phyloP scores from a whole-genome alignment of 2,113 vertebrate species.

The Rhinoderma darwinii region DNA sequence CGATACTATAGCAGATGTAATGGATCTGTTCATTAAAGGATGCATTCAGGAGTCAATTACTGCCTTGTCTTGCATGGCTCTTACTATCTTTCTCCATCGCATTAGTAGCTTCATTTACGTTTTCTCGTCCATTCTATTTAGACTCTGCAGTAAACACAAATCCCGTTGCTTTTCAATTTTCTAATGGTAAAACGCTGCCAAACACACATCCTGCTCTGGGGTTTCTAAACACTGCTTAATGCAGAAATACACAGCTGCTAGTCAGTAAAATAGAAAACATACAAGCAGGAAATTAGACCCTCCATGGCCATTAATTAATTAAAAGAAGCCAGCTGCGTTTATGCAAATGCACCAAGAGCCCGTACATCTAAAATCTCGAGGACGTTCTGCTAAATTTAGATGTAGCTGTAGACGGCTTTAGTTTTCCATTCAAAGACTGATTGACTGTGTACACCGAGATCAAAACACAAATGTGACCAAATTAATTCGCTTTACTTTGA shows the following conservation, averaged over 20 bases:
- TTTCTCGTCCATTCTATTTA: conserved; percentile 18
- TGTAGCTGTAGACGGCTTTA: neutral
- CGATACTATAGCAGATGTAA: neutral
- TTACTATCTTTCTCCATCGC: neutral
- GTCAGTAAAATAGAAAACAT: conserved; percentile 38
- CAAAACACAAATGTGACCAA: neutral
- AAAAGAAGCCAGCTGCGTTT: conserved; percentile 46
- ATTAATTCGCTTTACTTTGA: neutral
- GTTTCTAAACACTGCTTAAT: conserved; percentile 39
- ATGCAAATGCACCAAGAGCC: conserved; percentile 26
- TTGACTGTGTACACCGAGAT: neutral
- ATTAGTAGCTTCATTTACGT: neutral
- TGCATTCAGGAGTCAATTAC: conserved; percentile 20
- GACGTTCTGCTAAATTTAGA: conserved; percentile 8
- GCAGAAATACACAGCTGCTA: conserved; percentile 42
- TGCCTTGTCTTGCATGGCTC: neutral
- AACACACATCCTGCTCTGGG: conserved; percentile 47
- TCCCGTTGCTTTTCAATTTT: conserved; percentile 37
- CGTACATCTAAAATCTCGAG: neutral
- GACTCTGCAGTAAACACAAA: neutral
- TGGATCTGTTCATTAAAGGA: neutral
- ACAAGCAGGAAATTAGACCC: conserved; percentile 44
- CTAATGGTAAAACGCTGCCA: conserved; percentile 48
- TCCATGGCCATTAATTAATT: conserved; percentile 50
- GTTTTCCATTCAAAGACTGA: neutral